These are phyloP conservation scores for Stegodyphus dumicola DNA, from an alignment of 1,140 invertebrate genomes.

Conservation along the genomic window DNA sequence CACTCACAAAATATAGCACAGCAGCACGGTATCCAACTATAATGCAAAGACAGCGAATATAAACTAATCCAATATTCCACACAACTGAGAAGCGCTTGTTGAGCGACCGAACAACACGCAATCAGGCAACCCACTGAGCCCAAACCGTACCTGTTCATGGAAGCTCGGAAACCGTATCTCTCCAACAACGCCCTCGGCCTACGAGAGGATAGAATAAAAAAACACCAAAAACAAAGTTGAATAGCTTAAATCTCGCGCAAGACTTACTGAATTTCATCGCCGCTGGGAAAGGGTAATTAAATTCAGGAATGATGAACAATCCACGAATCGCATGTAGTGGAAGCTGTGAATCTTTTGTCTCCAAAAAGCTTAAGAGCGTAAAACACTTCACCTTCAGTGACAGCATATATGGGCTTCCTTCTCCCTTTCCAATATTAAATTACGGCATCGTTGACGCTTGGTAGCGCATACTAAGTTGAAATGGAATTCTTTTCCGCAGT, in stretches of 20 bases:
- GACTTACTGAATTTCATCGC: conserved; percentile 2
- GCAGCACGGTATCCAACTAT: too few relatives aligned
- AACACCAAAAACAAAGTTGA: not conserved
- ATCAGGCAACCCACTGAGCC: not conserved
- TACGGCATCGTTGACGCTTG: too few relatives aligned
- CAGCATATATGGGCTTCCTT: too few relatives aligned
- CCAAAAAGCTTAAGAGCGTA: not conserved
- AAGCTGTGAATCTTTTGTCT: not conserved
- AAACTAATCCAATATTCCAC: too few relatives aligned
- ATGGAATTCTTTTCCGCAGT: too few relatives aligned
- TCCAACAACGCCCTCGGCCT: not conserved
- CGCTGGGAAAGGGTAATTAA: conserved; percentile 18
- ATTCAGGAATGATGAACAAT: conserved; percentile 32
- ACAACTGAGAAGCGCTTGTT: too few relatives aligned
- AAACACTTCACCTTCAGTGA: conserved; percentile 2
- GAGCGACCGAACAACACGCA: too few relatives aligned
- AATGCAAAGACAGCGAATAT: too few relatives aligned
- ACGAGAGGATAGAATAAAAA: not conserved
- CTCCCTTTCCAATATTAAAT: too few relatives aligned
- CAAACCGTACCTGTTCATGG: not conserved
- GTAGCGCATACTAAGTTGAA: too few relatives aligned
- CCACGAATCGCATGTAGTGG: too few relatives aligned
- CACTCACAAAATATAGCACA: too few relatives aligned
- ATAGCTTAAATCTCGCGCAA: not conserved
- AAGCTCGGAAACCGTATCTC: conserved; percentile 1